These are phyloP conservation scores for Macrotis lagotis DNA, from an alignment of 2,113 vertebrate species.

Conservation along the genomic window DNA sequence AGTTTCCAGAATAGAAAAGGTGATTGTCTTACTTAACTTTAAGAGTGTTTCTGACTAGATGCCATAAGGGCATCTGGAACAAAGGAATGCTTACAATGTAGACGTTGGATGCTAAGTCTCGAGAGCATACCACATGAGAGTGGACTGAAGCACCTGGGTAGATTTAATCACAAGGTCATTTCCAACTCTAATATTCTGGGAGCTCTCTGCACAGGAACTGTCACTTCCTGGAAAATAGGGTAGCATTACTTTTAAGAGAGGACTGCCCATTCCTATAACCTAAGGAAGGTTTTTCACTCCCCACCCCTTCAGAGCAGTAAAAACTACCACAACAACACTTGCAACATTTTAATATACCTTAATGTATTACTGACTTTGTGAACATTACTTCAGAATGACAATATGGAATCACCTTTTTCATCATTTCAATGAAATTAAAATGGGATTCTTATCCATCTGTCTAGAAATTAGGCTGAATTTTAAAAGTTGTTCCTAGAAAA, in stretches of 20 bases:
- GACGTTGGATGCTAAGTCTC: background rate
- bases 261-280: background rate
- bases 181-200: background rate
- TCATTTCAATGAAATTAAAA: background rate
- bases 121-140: background rate
- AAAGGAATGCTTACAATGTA: background rate
- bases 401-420: background rate
- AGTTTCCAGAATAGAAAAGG: background rate
- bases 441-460: background rate
- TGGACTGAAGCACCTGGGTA: background rate
- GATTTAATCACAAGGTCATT: background rate
- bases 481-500: background rate
- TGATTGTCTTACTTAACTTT: background rate
- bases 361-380: background rate
- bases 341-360: background rate
- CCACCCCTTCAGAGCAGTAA: background rate
- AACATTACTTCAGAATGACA: slow-evolving; percentile 18
- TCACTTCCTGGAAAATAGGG: background rate
- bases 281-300: background rate
- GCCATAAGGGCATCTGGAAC: background rate
- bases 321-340: background rate
- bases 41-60: background rate
- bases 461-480: background rate
- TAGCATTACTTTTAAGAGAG: background rate
- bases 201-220: background rate